A percentile compares a stretch with the other conserved stretches of the same genome.
Conservation (phyloP, 2,113 vertebrate species). For the Loxodonta africana region DNA sequence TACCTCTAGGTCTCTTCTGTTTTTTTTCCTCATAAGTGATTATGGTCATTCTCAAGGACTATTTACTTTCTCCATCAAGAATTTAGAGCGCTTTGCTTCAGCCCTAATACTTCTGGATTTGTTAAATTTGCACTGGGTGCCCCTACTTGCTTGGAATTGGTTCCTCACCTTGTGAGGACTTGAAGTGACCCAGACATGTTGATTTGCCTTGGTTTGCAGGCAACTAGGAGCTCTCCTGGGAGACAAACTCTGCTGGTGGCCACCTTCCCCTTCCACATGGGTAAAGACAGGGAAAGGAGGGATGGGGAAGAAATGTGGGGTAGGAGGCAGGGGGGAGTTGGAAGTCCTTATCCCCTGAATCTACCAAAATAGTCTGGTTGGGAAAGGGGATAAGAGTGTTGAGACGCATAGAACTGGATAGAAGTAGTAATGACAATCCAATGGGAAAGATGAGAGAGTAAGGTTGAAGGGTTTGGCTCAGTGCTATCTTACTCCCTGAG, state of each 20-base stretch:
- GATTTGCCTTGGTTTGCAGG: neutral
- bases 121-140: neutral
- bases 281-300: neutral
- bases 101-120: neutral
- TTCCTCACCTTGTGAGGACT: neutral
- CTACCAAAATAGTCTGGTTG: slow-evolving; percentile 1
- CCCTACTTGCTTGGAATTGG: neutral
- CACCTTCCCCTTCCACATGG: neutral
- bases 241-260: neutral
- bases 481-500: accelerated
- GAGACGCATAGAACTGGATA: neutral
- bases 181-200: neutral
- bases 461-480: neutral
- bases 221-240: neutral
- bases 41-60: neutral
- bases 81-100: neutral
- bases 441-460: accelerated
- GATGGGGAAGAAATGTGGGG: no score
- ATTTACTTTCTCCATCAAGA: neutral
- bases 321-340: neutral
- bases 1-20: neutral
- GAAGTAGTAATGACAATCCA: neutral
- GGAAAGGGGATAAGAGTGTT: neutral
- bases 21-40: neutral
- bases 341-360: neutral